Conservation (phyloP, 1,140 invertebrate genomes). For the Atta colombica region DNA sequence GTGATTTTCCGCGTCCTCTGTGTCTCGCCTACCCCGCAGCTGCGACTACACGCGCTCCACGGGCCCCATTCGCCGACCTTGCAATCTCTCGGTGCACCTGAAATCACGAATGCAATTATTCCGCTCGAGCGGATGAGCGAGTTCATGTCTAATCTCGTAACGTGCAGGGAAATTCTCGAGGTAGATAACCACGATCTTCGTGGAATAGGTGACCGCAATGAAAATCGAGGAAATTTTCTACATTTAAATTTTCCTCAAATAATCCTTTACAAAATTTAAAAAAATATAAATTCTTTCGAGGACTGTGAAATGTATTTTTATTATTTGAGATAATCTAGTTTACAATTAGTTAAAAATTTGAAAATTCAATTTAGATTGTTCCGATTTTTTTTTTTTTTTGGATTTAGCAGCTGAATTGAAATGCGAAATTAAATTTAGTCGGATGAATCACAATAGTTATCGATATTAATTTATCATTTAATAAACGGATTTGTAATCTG, state of each 20-base stretch:
- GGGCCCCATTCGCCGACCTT: conserved; percentile 94
- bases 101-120: conserved; percentile 72
- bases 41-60: conserved; percentile 94
- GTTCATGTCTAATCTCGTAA: conserved; percentile 44
- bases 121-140: conserved; percentile 39
- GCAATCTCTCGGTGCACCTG: conserved; percentile 90
- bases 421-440: not conserved
- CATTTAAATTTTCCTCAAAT: conserved; percentile 15
- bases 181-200: conserved; percentile 34
- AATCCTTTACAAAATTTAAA: not conserved
- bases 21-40: conserved; percentile 95
- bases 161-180: conserved; percentile 31
- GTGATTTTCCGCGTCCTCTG: conserved; percentile 91
- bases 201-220: conserved; percentile 14
- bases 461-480: not conserved
- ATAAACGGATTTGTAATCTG: not conserved
- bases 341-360: not conserved
- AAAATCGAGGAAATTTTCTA: not conserved
- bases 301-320: not conserved
- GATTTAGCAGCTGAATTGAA: not conserved
- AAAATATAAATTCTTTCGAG: not conserved
- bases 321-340: not conserved
- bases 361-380: not conserved
- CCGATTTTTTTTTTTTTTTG: not conserved
- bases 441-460: not conserved